Evolutionary conservation across 1,140 invertebrate genomes (phyloP), one percentile per base, ranked within the genome.

Genomic region (Drosophila sproati): DNA sequence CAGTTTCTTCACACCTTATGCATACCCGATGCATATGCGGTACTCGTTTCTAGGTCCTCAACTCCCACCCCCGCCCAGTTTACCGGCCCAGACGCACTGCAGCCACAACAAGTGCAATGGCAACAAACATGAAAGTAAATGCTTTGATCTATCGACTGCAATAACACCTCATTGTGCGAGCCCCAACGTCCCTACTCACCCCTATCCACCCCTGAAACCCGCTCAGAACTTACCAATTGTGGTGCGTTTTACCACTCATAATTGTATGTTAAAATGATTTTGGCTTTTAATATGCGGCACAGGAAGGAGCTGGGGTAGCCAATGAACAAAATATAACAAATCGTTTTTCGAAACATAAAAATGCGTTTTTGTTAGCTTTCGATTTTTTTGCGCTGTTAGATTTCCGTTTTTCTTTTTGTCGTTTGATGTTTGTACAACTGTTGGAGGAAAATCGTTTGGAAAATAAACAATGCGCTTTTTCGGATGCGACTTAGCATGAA

Each of bases 121-220:
- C 82, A 87, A 87, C 83, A 87, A 87, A 87, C 83, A 87, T 70
- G 64, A 64, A 66, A 70, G 80, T 62, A 41, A 79, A 72, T 48
- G 86, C 83, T 87, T 87, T 87, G 83, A 87, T 87, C 83, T 87
- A 77, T 88, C 79, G 68, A 82, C 69, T 76, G 77, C 54, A 64
- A 48, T 63, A 63, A 70, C 60, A 77, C 51, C 64, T 64, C 66
- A 56, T 43, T 6, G 4, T 51, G 20, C 55, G 20, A 43, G 43
- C 29, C 43, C 68, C 35, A 28, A 29, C 47, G 4, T 31, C 28
- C 5, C 56, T 34, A 8, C 28, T 31, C 31, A 37, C 51, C 3
- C 0, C 51, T 7, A 6, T 10, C 29, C 29, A 5, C 10, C 29
- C 4, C 32, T 4, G 2, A 31, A 32, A 32, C 28, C 51, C 68